Conservation (phyloP, 2,113 vertebrate genomes). For the Onychostruthus taczanowskii region DNA sequence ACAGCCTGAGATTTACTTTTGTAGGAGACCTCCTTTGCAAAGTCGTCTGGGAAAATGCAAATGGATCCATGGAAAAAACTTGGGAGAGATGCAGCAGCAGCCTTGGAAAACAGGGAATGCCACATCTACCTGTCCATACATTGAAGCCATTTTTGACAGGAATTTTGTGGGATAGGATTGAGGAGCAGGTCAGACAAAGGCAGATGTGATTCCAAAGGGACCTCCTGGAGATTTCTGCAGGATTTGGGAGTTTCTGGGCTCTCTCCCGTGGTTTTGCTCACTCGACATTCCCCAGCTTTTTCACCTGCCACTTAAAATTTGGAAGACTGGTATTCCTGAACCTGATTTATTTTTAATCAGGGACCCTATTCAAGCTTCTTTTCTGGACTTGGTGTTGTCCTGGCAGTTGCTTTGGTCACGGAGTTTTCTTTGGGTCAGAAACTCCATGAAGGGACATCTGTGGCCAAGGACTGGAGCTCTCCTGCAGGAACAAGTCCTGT, state of each 20-base stretch:
- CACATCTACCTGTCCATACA: not conserved
- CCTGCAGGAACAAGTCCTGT: not conserved
- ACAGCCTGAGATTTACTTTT: not conserved
- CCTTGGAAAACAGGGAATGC: not conserved
- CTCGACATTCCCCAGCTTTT: not conserved
- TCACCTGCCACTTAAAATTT: not conserved
- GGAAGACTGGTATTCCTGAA: no score
- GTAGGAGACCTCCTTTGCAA: not conserved
- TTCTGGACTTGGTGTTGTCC: not conserved
- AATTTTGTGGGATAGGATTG: no score
- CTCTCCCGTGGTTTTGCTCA: not conserved
- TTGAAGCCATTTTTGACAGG: not conserved
- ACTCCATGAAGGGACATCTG: not conserved
- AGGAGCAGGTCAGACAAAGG: not conserved
- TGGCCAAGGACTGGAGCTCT: not conserved
- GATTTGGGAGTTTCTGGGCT: not conserved
- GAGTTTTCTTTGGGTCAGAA: not conserved
- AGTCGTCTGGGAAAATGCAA: not conserved
- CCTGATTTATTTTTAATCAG: not conserved
- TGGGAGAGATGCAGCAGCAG: not conserved
- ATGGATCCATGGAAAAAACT: not conserved
- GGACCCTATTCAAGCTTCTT: not conserved
- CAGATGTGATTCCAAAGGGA: not conserved
- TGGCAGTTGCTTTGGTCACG: not conserved
- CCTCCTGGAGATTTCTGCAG: not conserved